These are phyloP conservation scores for Argyrosomus japonicus DNA, from an alignment of 2,113 vertebrate genomes.

Conservation along the genomic window DNA sequence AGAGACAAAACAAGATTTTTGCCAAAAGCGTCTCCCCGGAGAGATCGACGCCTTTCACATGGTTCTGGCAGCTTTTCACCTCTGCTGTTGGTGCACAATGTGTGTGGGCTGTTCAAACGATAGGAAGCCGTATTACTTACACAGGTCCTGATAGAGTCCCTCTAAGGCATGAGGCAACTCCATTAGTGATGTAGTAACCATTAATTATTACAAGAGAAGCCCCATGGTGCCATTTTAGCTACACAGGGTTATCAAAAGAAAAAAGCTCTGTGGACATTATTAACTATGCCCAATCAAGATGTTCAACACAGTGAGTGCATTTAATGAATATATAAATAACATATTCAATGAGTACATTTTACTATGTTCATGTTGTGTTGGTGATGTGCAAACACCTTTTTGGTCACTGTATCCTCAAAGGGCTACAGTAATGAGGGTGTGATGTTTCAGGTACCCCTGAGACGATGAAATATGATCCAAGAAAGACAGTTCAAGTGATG, in stretches of 20 bases:
- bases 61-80: conserved; percentile 25
- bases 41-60: conserved; percentile 7
- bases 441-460: background rate
- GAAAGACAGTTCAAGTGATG: too few species aligned
- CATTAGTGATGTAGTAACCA: background rate
- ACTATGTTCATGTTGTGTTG: background rate
- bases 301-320: background rate
- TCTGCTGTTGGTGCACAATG: conserved; percentile 9
- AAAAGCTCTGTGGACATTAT: conserved; percentile 19
- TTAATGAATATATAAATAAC: background rate
- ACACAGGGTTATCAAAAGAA: conserved; percentile 1
- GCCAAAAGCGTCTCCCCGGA: conserved; percentile 24
- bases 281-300: background rate
- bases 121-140: background rate
- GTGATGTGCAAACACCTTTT: background rate
- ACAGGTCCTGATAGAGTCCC: background rate
- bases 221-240: background rate
- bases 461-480: background rate
- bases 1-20: conserved; percentile 39
- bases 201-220: conserved; percentile 17
- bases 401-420: background rate
- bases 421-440: background rate
- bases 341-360: background rate
- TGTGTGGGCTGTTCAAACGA: conserved; percentile 1
- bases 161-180: conserved; percentile 14